phyloP scores from a whole-genome alignment of 1,140 invertebrate genomes.

The Drosophila biarmipes region DNA sequence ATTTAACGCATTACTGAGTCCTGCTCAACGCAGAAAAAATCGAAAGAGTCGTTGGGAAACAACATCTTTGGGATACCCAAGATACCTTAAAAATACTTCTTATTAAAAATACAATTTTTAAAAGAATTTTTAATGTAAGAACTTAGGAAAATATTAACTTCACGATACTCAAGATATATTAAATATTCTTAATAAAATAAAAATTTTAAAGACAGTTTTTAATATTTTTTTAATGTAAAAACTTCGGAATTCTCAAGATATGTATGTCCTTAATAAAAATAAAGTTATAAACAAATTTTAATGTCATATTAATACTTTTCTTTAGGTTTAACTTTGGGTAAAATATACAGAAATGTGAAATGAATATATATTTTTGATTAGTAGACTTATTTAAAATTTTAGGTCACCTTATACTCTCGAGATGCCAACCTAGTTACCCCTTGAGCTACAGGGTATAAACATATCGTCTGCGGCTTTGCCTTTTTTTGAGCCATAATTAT shows the following conservation, averaged over 20 bases:
- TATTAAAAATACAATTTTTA: no score
- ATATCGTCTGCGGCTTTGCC: conserved; percentile 22
- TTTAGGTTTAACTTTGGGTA: no score
- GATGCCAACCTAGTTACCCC: not conserved
- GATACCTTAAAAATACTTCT: no score
- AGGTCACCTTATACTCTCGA: not conserved
- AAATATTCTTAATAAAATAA: no score
- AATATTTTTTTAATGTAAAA: no score
- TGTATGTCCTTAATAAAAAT: no score
- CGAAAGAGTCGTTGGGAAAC: not conserved
- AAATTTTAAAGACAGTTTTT: no score
- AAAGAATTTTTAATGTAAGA: not conserved
- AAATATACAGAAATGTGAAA: not conserved
- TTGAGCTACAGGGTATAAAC: not conserved
- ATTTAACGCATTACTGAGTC: conserved; percentile 64
- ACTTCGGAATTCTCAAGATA: no score
- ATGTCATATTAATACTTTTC: no score
- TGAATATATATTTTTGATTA: not conserved
- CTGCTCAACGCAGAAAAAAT: conserved; percentile 13
- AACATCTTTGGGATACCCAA: not conserved
- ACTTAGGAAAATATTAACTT: no score
- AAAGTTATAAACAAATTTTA: not conserved
- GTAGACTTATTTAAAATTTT: no score
- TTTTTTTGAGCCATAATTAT: conserved; percentile 56
- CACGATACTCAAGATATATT: no score